These are phyloP conservation scores for Ichneumoninae sp. DNA, from an alignment of 2,888 invertebrate genomes.

Conservation along the genomic window DNA sequence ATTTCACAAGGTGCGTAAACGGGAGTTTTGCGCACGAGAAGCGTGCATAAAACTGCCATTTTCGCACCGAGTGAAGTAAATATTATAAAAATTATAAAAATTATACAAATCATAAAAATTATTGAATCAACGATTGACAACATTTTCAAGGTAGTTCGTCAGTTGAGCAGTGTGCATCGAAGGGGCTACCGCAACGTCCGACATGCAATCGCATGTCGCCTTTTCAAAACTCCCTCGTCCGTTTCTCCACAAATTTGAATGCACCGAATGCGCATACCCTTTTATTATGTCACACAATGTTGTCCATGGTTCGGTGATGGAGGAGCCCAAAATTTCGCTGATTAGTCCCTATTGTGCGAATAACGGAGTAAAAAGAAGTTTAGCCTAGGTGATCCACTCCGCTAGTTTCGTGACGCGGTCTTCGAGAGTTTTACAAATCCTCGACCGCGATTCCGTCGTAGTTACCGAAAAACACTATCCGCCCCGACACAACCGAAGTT, in stretches of 20 bases:
- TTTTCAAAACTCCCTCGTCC: neutral
- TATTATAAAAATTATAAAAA: neutral
- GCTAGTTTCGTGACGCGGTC: neutral
- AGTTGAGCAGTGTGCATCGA: neutral
- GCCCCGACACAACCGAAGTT: slow-evolving; percentile 36
- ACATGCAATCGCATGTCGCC: slow-evolving; percentile 9
- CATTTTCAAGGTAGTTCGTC: neutral
- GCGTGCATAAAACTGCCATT: no score
- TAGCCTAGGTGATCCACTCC: neutral
- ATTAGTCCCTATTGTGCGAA: neutral
- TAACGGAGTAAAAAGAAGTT: neutral
- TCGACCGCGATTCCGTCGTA: neutral
- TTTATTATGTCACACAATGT: slow-evolving; percentile 1
- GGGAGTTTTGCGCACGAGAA: no score
- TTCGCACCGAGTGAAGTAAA: neutral
- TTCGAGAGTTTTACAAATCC: neutral
- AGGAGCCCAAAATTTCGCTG: neutral
- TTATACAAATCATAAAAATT: neutral
- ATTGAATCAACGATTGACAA: neutral
- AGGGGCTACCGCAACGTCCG: neutral
- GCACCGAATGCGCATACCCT: neutral
- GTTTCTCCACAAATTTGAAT: neutral
- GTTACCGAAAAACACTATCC: neutral
- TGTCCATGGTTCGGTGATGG: neutral
- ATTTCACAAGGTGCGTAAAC: no score